Base-by-base conservation (phyloP, 2,113 vertebrate genomes). In the Paralichthys olivaceus region DNA sequence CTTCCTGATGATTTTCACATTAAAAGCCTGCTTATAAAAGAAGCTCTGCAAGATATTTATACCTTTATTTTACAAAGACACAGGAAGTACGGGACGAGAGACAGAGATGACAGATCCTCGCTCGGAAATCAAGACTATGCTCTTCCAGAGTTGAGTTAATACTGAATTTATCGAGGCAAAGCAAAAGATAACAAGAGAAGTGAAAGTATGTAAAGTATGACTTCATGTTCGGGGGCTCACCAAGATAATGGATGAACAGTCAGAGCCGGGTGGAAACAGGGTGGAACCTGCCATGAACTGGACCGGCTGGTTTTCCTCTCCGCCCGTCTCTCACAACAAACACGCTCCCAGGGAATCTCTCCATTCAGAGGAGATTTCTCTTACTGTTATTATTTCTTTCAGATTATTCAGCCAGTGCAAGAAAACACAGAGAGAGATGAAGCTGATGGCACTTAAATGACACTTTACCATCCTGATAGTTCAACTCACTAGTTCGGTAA, bases 281-380 rank as follows among this genome's bases (percentile, higher is more conserved):
- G 85, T 19, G 81, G 86, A 63, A 49, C 45, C 45, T 20, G 45
- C 80, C 87, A 78, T 76, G 17, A 75, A 90, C 86, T 82, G 79
- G 84, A 86, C 80, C 4, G 49, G 82, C 88, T 84, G 87, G 84
- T 89, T 92, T 84, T 72, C 64, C 20, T 54, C 66, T 82, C 71
- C 81, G 69, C 66, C 74, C 76, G 79, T 60, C 43, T 75, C 60
- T 75, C 51, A 72, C 43, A 49, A 70, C 69, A 51, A 69, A 72
- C 61, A 32, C 5, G 68, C 37, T 80, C 63, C 17, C 70, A 68
- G 57, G 12, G 28, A 74, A 58, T 78, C 84, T 79, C 74, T 84
- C 40, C 67, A 17, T 26, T 78, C 65, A 12, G 28, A 28, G 3
- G 34, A 32, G 54, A 43, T 29, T 3, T 53, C 19, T n/a, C 2